phyloP scores from a whole-genome alignment of 2,113 vertebrate genomes.

The Rattus rattus region DNA sequence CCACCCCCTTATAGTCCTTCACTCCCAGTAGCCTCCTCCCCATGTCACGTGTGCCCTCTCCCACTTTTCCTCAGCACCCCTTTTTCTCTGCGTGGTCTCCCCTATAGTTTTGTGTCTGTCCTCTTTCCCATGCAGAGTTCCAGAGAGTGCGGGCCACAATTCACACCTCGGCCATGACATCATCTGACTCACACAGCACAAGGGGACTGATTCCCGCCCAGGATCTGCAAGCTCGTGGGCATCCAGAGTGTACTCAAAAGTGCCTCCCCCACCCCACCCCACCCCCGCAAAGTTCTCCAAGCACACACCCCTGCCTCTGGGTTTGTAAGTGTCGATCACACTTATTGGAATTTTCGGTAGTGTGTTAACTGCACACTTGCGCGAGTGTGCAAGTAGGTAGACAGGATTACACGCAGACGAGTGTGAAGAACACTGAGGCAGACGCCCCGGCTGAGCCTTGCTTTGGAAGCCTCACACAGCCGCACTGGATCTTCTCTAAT shows the following conservation, averaged over 20 bases:
- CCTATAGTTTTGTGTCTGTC: not conserved
- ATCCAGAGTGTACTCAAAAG: not conserved
- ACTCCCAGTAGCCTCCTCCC: not conserved
- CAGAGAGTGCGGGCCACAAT: not conserved
- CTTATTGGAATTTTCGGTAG: accelerated
- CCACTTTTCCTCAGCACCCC: not conserved
- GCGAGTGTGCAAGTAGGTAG: not conserved
- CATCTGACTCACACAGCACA: not conserved
- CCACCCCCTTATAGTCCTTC: too few relatives aligned
- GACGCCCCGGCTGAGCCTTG: not conserved
- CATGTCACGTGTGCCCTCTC: not conserved
- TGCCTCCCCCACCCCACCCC: too few relatives aligned
- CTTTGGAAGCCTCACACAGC: not conserved
- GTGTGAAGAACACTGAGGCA: too few relatives aligned
- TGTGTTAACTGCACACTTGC: accelerated
- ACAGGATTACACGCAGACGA: not conserved
- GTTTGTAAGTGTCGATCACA: too few relatives aligned
- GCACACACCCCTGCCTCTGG: not conserved
- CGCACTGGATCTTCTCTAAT: accelerated
- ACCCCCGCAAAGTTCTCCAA: not conserved
- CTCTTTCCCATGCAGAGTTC: not conserved
- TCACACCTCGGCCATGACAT: not conserved
- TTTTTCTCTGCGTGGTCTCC: not conserved
- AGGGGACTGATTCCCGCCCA: not conserved
- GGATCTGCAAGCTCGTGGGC: too few relatives aligned